Base-by-base conservation (phyloP, 2,888 invertebrate genomes). In the Bombylius discolor region DNA sequence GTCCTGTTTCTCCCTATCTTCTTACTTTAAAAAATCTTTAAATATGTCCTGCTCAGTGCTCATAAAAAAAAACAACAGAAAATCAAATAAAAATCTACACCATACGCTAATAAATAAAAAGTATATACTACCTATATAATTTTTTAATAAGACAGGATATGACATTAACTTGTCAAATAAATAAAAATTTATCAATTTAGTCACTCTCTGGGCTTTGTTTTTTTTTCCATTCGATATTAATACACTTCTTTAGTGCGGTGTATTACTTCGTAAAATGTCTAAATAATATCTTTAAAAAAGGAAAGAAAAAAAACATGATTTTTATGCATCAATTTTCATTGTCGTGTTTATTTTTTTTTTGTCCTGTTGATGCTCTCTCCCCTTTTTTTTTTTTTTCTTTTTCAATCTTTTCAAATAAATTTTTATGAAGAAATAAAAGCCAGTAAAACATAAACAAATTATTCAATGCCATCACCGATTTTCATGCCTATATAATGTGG, bases 141-240 rank as follows among this genome's bases (percentile, higher is more conserved):
- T 47, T 55, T 58, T 58, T 58, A 60, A 60, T 60, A 58, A 60
- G 56, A 56, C 55, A 55, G 45, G 50, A 56, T 56, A 51, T 58
- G 60, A 60, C 58, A 58, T 60, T 58, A 58, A 58, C 60, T 58
- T 60, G 58, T 60, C 58, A 60, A 60, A 58, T 60, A 60, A 60
- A 60, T 58, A 60, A 60, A 60, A 60, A 59, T 59, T 60, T 60
- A 60, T 60, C 56, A 60, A 11, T 42, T 42, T 42, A 42, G 39
- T 42, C 39, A 47, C 47, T 11, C 31, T 31, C 23, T 23, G 23
- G 23, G 23, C 23, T 23, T 23, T 23, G 1, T 23, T 23, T 23
- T 23, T 23, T 23, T 23, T 23, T 23, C 3, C 23, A 23, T 23
- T 23, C 23, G 23, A 23, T 23, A 23, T 23, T 23, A 23, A 23